These are phyloP conservation scores for Morinoia aosen DNA, from an alignment of 2,888 invertebrate genomes.

Conservation along the genomic window DNA sequence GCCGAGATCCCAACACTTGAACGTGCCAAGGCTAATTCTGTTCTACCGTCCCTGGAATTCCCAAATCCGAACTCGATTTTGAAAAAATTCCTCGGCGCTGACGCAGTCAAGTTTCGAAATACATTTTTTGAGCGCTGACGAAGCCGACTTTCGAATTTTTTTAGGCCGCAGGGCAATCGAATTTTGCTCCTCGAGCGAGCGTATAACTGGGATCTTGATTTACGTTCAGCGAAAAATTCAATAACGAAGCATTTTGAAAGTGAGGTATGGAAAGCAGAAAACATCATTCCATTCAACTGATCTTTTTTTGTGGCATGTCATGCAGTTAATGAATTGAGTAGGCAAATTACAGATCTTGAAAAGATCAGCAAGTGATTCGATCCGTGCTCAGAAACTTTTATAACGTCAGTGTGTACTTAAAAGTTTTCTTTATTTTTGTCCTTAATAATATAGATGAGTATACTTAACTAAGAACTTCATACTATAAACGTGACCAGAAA, in stretches of 20 bases:
- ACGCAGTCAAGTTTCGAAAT: constrained; percentile 2
- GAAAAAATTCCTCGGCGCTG: not conserved
- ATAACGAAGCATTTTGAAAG: not conserved
- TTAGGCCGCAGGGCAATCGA: not conserved
- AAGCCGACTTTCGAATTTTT: not conserved
- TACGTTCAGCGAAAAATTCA: not conserved
- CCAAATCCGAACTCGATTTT: not conserved
- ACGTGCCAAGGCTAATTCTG: constrained; percentile 12
- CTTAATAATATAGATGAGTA: too few relatives aligned
- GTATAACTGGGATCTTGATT: not conserved
- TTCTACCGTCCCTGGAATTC: not conserved
- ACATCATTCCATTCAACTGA: not conserved
- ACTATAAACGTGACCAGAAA: not conserved
- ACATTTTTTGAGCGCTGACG: constrained; percentile 3
- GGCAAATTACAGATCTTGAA: not conserved
- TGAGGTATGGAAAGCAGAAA: not conserved
- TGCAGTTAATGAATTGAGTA: not conserved
- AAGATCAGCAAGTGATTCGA: not conserved
- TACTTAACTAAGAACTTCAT: too few relatives aligned
- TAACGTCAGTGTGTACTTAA: not conserved
- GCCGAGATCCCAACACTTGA: constrained; percentile 10
- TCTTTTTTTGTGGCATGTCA: not conserved
- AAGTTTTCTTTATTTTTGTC: not conserved
- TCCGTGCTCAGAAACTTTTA: not conserved
- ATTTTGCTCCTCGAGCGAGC: constrained; percentile 12